phyloP scores from a whole-genome alignment of 2,797 vertebrate genomes.

The Acanthurus lineatus region DNA sequence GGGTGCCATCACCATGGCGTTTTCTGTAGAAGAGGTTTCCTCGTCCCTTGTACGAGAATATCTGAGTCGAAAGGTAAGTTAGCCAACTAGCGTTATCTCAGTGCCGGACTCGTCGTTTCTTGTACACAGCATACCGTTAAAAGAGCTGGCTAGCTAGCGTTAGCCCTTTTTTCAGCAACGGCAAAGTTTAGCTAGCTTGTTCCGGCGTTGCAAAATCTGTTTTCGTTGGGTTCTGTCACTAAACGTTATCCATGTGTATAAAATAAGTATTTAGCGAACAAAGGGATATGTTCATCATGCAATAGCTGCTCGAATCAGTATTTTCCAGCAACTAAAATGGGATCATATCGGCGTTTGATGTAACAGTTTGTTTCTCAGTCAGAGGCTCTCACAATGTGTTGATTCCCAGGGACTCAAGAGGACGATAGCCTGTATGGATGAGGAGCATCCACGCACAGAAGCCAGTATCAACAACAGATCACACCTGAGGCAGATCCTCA shows the following conservation, averaged over 20 bases:
- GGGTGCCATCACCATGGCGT: constrained; percentile 61
- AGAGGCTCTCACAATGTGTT: background rate
- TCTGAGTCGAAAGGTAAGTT: constrained; percentile 92
- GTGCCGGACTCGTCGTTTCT: background rate
- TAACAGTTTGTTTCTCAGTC: background rate
- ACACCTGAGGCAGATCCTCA: constrained; percentile 87
- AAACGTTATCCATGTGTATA: background rate
- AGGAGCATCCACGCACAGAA: constrained; percentile 90
- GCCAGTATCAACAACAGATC: constrained; percentile 93
- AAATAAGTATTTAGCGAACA: no score
- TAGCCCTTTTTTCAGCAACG: background rate
- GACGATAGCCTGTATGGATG: constrained; percentile 92
- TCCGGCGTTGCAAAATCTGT: background rate
- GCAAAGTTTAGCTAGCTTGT: background rate
- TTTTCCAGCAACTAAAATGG: background rate
- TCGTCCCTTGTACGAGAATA: constrained; percentile 94
- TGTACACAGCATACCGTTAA: background rate
- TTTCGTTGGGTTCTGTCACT: no score
- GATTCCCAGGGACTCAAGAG: constrained; percentile 91
- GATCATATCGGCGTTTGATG: background rate
- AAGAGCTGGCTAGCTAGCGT: constrained; percentile 9
- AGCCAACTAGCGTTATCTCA: background rate
- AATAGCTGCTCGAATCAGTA: background rate
- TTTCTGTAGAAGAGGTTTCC: constrained; percentile 89
- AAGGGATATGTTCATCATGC: background rate